Evolutionary conservation across 2,113 vertebrate species (phyloP).

Genomic region (Periophthalmodon schlosseri): DNA sequence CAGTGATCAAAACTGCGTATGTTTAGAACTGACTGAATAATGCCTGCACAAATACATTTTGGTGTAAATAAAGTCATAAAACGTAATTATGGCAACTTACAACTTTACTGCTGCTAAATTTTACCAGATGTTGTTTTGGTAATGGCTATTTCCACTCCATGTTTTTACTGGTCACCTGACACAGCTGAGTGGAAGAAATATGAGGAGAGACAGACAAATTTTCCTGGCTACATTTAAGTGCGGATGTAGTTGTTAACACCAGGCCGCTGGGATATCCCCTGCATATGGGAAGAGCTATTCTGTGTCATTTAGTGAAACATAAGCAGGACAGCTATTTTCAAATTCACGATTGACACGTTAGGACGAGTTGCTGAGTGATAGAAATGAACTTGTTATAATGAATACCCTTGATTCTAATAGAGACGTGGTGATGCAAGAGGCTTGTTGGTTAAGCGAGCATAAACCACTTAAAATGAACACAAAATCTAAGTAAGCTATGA

Average conservation of each 20-base stretch:
- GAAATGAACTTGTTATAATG: neutral
- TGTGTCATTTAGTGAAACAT: conserved; percentile 23
- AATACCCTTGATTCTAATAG: neutral
- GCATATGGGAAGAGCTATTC: conserved; percentile 4
- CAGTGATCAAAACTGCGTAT: no score
- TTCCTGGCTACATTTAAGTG: conserved; percentile 23
- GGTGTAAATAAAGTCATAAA: neutral
- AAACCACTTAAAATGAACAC: neutral
- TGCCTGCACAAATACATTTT: neutral
- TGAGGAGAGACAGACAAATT: conserved; percentile 7
- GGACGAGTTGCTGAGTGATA: neutral
- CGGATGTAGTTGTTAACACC: conserved; percentile 5
- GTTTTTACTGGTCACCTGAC: conserved; percentile 12
- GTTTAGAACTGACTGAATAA: neutral
- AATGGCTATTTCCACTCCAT: neutral
- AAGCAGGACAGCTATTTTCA: conserved; percentile 1
- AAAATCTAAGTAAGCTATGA: neutral
- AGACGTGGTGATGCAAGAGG: neutral
- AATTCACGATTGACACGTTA: neutral
- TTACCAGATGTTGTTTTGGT: conserved; percentile 4
- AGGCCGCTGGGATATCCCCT: conserved; percentile 9
- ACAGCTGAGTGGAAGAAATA: neutral
- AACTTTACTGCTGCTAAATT: neutral
- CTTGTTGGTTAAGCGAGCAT: neutral
- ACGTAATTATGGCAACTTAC: neutral